phyloP scores from a whole-genome alignment of 1,140 invertebrate species.

The Drosophila nasuta region DNA sequence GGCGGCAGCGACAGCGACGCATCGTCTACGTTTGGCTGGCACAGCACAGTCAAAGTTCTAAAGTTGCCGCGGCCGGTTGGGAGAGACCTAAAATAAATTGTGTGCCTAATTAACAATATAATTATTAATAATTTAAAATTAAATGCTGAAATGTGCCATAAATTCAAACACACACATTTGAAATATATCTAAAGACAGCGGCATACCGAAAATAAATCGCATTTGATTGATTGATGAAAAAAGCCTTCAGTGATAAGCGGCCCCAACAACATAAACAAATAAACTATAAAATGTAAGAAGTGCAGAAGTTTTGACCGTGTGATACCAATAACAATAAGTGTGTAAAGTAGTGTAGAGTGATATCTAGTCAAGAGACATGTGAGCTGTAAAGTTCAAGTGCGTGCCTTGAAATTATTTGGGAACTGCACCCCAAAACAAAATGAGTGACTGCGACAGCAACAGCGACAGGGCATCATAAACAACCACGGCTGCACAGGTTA shows the following conservation, averaged over 20 bases:
- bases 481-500: conserved; percentile 5
- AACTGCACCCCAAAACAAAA: neutral
- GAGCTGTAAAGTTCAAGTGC: conserved; percentile 54
- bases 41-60: conserved; percentile 60
- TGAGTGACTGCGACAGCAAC: neutral
- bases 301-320: conserved; percentile 36
- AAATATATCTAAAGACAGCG: conserved; percentile 42
- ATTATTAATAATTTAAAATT: conserved; percentile 34
- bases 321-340: conserved; percentile 31
- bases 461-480: conserved; percentile 1
- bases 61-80: conserved; percentile 62
- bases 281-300: conserved; percentile 71
- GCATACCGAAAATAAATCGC: conserved; percentile 60
- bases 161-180: conserved; percentile 14
- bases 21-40: conserved; percentile 5
- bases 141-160: conserved; percentile 22
- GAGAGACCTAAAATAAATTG: conserved; percentile 21
- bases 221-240: conserved; percentile 69
- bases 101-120: conserved; percentile 47
- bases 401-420: conserved; percentile 8
- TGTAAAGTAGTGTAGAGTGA: conserved; percentile 25
- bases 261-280: conserved; percentile 20
- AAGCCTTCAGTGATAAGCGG: conserved; percentile 58
- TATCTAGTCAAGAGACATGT: conserved; percentile 11
- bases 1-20: conserved; percentile 3